These are phyloP conservation scores for Manduca sexta DNA, from an alignment of 1,140 invertebrate species.

Conservation along the genomic window DNA sequence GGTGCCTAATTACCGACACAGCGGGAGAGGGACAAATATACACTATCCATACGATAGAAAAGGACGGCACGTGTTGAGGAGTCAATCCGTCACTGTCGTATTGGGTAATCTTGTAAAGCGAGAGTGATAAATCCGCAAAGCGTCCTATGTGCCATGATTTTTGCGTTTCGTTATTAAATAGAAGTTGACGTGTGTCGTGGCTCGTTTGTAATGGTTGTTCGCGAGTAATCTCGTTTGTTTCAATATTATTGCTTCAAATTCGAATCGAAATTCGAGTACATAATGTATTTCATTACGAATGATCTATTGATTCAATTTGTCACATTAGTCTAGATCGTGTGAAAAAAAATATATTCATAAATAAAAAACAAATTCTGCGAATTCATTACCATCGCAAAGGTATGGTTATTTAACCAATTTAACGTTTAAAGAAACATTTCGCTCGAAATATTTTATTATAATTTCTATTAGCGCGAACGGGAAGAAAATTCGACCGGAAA, in stretches of 20 bases:
- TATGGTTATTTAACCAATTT: too few relatives aligned
- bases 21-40: constrained; percentile 27
- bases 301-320: too few relatives aligned
- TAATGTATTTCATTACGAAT: too few relatives aligned
- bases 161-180: constrained; percentile 40
- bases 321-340: too few relatives aligned
- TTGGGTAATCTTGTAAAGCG: constrained; percentile 52
- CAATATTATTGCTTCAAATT: not conserved
- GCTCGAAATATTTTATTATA: not conserved
- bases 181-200: constrained; percentile 24
- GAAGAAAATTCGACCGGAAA: not conserved
- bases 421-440: too few relatives aligned
- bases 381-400: too few relatives aligned
- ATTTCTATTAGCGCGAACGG: not conserved
- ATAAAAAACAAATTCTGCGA: too few relatives aligned
- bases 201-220: constrained; percentile 1
- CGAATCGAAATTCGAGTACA: too few relatives aligned
- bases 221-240: not conserved
- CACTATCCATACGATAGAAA: constrained; percentile 9
- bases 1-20: constrained; percentile 49
- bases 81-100: constrained; percentile 60
- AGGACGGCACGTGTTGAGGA: constrained; percentile 22
- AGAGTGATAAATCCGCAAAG: constrained; percentile 45
- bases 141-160: constrained; percentile 35
- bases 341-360: too few relatives aligned